Percentiles rank a stretch among this genome's conserved stretches.
Evolutionary conservation across 2,888 invertebrate species (phyloP).

Genomic region (Sphecodes monilicornis): DNA sequence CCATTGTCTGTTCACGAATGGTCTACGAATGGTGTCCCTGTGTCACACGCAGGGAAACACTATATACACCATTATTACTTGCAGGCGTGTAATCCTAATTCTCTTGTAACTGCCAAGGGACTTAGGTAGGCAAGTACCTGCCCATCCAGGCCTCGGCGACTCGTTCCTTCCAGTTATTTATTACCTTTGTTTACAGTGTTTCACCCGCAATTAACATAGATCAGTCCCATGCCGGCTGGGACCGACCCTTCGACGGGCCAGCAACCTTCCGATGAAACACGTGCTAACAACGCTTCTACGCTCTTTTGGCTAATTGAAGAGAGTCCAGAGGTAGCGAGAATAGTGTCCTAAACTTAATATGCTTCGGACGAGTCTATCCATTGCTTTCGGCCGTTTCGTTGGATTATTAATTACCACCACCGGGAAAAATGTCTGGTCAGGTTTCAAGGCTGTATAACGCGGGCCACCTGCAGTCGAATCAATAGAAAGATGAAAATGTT

Average conservation of each 20-base stretch:
- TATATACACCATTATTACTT: conserved; percentile 75
- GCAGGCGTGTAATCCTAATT: conserved; percentile 78
- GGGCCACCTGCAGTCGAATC: background rate
- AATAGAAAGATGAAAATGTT: background rate
- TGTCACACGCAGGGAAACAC: conserved; percentile 70
- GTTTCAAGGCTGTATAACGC: background rate
- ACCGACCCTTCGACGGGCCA: conserved; percentile 12
- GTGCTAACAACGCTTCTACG: conserved; percentile 25
- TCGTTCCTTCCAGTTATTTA: conserved; percentile 49
- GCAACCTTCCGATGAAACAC: conserved; percentile 30
- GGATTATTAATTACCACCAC: conserved; percentile 6
- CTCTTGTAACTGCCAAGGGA: conserved; percentile 40
- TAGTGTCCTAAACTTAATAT: background rate
- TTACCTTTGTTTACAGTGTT: conserved; percentile 64
- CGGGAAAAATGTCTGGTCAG: background rate
- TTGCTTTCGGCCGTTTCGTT: background rate
- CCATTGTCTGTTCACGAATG: conserved; percentile 75
- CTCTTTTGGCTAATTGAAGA: conserved; percentile 19
- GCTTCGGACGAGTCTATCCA: background rate
- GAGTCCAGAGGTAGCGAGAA: background rate
- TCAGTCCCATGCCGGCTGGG: conserved; percentile 43
- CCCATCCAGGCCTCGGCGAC: background rate
- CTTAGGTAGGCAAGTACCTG: conserved; percentile 32
- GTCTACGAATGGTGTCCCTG: conserved; percentile 57
- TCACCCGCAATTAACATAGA: conserved; percentile 63